Conservation (phyloP, 1,140 invertebrate species). For the Platorchestia sp. region DNA sequence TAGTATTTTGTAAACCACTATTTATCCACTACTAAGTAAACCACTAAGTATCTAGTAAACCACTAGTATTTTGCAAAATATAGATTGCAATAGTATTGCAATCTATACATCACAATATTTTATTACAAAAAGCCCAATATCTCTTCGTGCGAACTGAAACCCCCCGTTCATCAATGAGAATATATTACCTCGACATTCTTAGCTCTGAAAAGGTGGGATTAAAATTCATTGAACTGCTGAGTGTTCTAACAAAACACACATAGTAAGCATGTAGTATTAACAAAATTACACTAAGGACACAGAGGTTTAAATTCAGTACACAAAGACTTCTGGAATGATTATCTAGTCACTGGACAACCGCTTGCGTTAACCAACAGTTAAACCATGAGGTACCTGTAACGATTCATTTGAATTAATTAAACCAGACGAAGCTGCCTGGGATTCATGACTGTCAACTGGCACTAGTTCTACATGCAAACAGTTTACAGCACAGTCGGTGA, state of each 20-base stretch:
- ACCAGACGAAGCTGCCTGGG: background rate
- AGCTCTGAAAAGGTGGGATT: background rate
- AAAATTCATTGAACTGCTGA: background rate
- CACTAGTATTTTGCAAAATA: too few relatives aligned
- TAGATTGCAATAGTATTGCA: too few relatives aligned
- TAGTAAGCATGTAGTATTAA: background rate
- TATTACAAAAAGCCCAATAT: background rate
- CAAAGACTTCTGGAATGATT: conserved; percentile 14
- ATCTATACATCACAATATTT: background rate
- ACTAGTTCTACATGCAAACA: background rate
- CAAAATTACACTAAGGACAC: conserved; percentile 7
- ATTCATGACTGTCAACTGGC: background rate
- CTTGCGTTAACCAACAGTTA: background rate
- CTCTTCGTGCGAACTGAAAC: background rate
- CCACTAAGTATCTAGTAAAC: too few relatives aligned
- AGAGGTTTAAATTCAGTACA: background rate
- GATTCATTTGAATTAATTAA: background rate
- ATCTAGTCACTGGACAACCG: background rate
- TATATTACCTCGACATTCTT: background rate
- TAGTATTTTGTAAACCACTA: too few relatives aligned
- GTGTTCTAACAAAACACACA: background rate
- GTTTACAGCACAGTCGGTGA: too few relatives aligned
- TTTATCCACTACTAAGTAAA: too few relatives aligned
- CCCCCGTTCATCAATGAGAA: background rate
- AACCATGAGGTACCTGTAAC: background rate